These are phyloP conservation scores for Apamea anceps DNA, from an alignment of 2,888 invertebrate species.

Conservation along the genomic window DNA sequence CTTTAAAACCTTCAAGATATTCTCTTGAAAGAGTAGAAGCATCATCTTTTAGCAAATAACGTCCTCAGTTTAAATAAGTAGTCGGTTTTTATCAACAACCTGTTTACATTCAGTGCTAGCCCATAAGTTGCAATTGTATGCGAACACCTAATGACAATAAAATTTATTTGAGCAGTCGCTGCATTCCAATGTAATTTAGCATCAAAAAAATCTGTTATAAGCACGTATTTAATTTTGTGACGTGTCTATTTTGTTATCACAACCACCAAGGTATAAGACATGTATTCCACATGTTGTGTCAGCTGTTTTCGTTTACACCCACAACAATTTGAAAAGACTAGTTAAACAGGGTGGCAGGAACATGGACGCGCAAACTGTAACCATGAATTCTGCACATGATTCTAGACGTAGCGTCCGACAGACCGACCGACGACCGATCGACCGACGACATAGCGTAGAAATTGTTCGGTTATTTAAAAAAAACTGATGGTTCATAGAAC, in stretches of 20 bases:
- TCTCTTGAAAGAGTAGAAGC: background rate
- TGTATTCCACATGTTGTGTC: background rate
- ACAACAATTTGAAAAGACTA: background rate
- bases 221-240: background rate
- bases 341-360: too few relatives aligned
- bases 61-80: background rate
- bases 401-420: too few relatives aligned
- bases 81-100: background rate
- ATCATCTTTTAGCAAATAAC: background rate
- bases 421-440: too few relatives aligned
- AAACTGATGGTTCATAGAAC: too few relatives aligned
- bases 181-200: background rate
- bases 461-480: too few relatives aligned
- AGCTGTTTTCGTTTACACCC: background rate
- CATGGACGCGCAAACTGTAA: background rate
- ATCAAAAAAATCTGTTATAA: background rate
- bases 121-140: background rate
- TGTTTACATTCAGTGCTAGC: background rate
- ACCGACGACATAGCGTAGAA: too few relatives aligned
- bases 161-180: too few relatives aligned
- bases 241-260: background rate
- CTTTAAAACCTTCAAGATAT: background rate
- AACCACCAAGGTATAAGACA: background rate
- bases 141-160: background rate
- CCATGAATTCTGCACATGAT: too few relatives aligned